phyloP scores from a whole-genome alignment of 2,888 invertebrate genomes.

The Notodonta dromedarius region DNA sequence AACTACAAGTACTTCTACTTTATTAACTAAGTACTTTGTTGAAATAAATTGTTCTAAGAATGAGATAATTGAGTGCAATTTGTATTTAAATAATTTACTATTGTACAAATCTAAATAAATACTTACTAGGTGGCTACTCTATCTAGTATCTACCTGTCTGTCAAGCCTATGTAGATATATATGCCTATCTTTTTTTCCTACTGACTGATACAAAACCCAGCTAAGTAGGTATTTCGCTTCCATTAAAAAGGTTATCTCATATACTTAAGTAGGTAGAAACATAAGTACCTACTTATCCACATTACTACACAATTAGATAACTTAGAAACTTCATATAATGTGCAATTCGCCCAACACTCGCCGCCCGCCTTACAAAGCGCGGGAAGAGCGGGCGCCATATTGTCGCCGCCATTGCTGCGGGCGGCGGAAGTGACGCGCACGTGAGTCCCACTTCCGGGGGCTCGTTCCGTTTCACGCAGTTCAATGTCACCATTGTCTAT shows the following conservation, averaged over 20 bases:
- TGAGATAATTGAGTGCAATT: no score
- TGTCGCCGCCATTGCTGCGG: constrained; percentile 76
- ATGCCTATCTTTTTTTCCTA: no score
- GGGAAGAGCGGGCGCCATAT: constrained; percentile 75
- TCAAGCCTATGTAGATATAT: no score
- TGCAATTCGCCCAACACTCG: not conserved
- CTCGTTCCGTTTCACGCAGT: constrained; percentile 78
- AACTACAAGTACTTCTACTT: no score
- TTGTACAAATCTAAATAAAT: no score
- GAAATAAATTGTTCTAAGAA: no score
- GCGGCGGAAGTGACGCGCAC: constrained; percentile 78
- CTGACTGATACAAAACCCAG: not conserved
- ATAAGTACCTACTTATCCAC: no score
- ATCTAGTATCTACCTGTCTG: no score
- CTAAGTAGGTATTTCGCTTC: not conserved
- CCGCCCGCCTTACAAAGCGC: constrained; percentile 58
- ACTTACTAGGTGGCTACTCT: no score
- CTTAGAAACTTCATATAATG: not conserved
- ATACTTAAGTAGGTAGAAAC: no score
- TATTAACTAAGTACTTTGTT: no score
- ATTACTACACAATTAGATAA: not conserved
- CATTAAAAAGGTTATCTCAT: not conserved
- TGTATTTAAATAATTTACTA: no score
- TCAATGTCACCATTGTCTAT: constrained; percentile 70
- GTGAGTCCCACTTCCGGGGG: constrained; percentile 78